A percentile compares a stretch with the other conserved stretches of the same genome.
These are phyloP conservation scores for Papilio glaucus DNA, from an alignment of 1,140 invertebrate genomes.

Conservation along the genomic window DNA sequence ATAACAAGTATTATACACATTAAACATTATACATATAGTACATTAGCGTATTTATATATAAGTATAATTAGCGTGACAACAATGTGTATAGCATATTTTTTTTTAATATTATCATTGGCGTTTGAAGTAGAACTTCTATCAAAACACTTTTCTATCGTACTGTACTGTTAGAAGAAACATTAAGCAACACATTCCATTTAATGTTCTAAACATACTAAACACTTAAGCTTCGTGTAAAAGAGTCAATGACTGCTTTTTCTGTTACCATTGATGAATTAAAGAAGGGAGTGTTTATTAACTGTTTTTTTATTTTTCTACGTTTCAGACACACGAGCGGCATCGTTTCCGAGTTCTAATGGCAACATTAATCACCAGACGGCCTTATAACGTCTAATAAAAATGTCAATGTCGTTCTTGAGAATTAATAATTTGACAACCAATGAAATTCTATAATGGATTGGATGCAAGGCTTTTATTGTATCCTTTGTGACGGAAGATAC, in stretches of 20 bases:
- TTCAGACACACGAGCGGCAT: not conserved
- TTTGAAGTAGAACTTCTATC: not conserved
- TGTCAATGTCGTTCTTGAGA: not conserved
- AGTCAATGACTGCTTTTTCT: no score
- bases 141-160: not conserved
- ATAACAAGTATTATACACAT: no score
- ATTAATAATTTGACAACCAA: not conserved
- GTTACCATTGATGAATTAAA: no score
- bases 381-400: slow-evolving; percentile 11
- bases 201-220: not conserved
- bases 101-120: not conserved
- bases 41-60: no score
- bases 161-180: not conserved
- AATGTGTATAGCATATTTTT: no score
- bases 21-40: no score
- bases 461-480: slow-evolving; percentile 6
- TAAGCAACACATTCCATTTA: slow-evolving; percentile 3
- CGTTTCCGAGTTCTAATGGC: slow-evolving; percentile 1
- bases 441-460: not conserved
- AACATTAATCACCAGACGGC: slow-evolving; percentile 10
- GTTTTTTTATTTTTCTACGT: not conserved
- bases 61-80: no score
- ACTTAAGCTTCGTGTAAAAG: not conserved
- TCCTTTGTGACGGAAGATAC: slow-evolving; percentile 4
- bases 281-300: no score